phyloP scores from a whole-genome alignment of 2,113 vertebrate genomes.

The Bambusicola thoracicus region DNA sequence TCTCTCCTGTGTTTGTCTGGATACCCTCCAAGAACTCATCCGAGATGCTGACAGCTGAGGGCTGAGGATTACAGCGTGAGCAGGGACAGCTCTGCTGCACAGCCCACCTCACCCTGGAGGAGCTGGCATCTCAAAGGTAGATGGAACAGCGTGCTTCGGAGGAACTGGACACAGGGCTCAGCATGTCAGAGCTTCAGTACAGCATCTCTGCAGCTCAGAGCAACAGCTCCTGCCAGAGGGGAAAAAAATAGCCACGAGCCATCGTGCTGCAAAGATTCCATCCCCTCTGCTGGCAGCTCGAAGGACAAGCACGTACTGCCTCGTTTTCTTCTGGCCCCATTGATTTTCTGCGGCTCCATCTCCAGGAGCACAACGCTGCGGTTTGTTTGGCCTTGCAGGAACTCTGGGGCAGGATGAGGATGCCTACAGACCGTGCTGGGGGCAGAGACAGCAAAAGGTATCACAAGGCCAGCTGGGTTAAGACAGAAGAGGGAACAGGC shows the following conservation, averaged over 20 bases:
- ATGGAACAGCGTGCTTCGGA: neutral
- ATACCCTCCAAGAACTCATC: neutral
- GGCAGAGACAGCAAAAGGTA: neutral
- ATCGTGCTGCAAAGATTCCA: neutral
- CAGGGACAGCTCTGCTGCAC: neutral
- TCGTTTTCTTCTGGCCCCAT: neutral
- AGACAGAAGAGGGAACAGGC: neutral
- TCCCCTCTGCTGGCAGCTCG: neutral
- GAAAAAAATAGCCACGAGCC: neutral
- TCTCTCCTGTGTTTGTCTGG: neutral
- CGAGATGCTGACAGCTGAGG: neutral
- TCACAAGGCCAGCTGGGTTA: fast-evolving
- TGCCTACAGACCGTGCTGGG: fast-evolving
- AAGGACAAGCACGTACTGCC: fast-evolving
- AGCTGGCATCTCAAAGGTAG: neutral
- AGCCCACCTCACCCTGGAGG: neutral
- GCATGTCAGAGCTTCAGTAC: neutral
- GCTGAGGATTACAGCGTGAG: neutral
- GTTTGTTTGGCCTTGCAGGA: neutral
- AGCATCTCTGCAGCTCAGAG: neutral
- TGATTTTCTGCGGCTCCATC: neutral
- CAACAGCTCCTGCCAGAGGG: neutral
- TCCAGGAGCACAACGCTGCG: neutral
- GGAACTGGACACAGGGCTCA: neutral
- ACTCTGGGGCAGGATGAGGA: neutral